These are phyloP conservation scores for Falco berigora DNA, from an alignment of 2,797 vertebrate species.

Conservation along the genomic window DNA sequence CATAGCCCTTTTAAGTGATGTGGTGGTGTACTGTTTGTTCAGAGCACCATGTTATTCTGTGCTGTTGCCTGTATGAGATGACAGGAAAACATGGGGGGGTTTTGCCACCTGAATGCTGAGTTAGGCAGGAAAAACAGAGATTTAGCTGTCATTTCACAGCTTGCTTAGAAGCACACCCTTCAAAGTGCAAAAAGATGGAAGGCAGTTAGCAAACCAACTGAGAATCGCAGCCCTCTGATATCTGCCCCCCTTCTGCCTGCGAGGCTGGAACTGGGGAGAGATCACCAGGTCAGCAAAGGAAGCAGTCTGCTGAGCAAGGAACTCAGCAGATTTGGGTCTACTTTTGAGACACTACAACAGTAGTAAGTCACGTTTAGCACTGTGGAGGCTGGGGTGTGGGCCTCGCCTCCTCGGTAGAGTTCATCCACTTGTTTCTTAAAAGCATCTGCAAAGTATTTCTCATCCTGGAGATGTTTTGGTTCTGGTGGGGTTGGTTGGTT, in stretches of 20 bases:
- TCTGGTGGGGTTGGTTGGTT: too few relatives aligned
- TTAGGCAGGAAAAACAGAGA: background rate
- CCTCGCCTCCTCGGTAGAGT: background rate
- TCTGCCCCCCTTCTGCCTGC: background rate
- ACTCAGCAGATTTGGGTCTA: background rate
- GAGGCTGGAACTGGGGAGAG: background rate
- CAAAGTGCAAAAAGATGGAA: background rate
- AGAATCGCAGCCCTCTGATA: background rate
- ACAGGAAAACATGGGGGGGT: background rate
- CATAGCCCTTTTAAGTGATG: background rate
- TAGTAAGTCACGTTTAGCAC: background rate
- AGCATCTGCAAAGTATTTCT: background rate
- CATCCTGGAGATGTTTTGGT: background rate
- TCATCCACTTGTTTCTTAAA: background rate
- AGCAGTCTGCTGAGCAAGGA: background rate
- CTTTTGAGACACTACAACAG: background rate
- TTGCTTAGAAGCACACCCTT: background rate
- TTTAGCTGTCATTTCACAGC: background rate
- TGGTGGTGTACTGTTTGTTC: background rate
- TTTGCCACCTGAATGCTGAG: background rate
- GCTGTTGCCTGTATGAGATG: background rate
- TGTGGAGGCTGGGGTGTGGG: background rate
- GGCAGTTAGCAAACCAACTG: background rate
- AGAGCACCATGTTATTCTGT: background rate
- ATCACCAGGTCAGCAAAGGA: background rate